A percentile compares a stretch with the other conserved stretches of the same genome.
Evolutionary conservation across 2,888 invertebrate genomes (phyloP).

Genomic region (Hypercompe scribonia): DNA sequence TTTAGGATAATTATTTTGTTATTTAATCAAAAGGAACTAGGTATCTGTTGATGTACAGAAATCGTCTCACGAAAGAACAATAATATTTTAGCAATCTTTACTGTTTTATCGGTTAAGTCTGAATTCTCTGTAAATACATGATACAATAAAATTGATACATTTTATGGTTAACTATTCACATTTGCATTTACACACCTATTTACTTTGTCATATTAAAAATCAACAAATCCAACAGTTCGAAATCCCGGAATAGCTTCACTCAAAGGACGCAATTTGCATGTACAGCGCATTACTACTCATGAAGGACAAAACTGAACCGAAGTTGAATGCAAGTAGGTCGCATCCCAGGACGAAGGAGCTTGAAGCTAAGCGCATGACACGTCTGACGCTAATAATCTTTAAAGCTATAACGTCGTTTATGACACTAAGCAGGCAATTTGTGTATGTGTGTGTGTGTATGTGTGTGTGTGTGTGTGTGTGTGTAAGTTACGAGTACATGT

Average conservation of each 20-base stretch:
- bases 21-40: not conserved
- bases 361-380: not conserved
- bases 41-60: not conserved
- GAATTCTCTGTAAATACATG: not conserved
- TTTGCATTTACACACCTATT: no score
- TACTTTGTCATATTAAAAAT: not conserved
- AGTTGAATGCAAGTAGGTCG: slow-evolving; percentile 6
- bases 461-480: no score
- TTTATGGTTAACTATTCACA: no score
- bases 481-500: no score
- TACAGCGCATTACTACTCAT: slow-evolving; percentile 4
- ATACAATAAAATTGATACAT: no score
- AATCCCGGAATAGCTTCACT: not conserved
- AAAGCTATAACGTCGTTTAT: not conserved
- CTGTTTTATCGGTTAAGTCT: not conserved
- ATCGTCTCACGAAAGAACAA: not conserved
- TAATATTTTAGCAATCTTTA: not conserved
- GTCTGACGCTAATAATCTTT: not conserved
- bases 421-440: not conserved
- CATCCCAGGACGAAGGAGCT: not conserved
- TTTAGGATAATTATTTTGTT: not conserved
- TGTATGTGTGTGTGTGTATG: not conserved
- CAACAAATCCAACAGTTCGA: not conserved
- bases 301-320: slow-evolving; percentile 1
- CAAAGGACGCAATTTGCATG: slow-evolving; percentile 5